A percentile compares a stretch with the other conserved stretches of the same genome.
phyloP scores from a whole-genome alignment of 2,888 invertebrate species.

The Electrophaes corylata region DNA sequence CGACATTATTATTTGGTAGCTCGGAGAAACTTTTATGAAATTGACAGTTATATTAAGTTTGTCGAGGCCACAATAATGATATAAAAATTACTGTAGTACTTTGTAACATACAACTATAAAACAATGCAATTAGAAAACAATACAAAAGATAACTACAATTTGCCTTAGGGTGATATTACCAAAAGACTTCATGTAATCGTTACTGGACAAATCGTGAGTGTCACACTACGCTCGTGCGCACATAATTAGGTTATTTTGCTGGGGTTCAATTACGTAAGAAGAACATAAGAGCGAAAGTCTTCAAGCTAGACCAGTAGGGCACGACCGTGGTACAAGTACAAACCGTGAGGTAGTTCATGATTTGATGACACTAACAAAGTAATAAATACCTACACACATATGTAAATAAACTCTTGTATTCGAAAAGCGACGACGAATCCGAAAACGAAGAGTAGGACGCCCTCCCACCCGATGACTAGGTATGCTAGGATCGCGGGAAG shows the following conservation, averaged over 20 bases:
- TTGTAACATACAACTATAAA: constrained; percentile 11
- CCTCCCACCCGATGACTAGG: too few relatives aligned
- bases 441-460: too few relatives aligned
- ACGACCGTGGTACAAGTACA: background rate
- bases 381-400: too few relatives aligned
- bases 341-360: too few relatives aligned
- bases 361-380: too few relatives aligned
- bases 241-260: constrained; percentile 57
- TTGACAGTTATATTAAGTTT: background rate
- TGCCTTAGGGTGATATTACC: constrained; percentile 54
- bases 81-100: constrained; percentile 6
- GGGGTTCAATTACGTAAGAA: constrained; percentile 33
- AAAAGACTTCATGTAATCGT: constrained; percentile 58
- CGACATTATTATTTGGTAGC: constrained; percentile 10
- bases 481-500: too few relatives aligned
- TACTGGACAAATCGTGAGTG: constrained; percentile 67
- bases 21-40: constrained; percentile 9
- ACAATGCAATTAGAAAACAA: constrained; percentile 57
- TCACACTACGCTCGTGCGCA: constrained; percentile 71
- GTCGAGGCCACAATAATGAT: background rate
- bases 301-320: constrained; percentile 12
- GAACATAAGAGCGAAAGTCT: constrained; percentile 35
- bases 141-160: constrained; percentile 50
- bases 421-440: too few relatives aligned
- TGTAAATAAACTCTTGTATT: too few relatives aligned